Base-by-base conservation (phyloP, 2,797 vertebrate genomes). In the Synanceia verrucosa region DNA sequence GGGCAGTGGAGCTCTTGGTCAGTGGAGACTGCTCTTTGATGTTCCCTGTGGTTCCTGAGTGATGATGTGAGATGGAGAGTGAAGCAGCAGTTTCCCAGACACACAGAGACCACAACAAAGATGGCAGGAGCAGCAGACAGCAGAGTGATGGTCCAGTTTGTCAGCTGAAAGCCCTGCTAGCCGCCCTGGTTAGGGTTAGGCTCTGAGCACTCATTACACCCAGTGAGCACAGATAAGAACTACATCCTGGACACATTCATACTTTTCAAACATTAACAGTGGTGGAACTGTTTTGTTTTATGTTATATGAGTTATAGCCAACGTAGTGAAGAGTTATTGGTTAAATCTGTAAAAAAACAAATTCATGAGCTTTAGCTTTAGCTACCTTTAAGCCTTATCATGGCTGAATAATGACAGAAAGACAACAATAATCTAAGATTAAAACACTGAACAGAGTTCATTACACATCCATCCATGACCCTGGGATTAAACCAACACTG, bases 11-110 rank as follows among this genome's bases (percentile, higher is more conserved):
- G 60, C 65, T 66, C 56, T 50, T 18, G 72, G 78, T 78, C 74
- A 72, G 60, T 37, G 52, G 56, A 82, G 58, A 57, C 65, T 48
- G 8, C 37, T 50, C 82, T 88, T 88, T 88, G 84, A 88, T 81
- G 81, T 80, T 41, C 5, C 3, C 59, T 73, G 77, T 34, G 65
- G 83, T 62, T 80, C 55, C 58, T 66, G 78, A 71, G 61, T 71
- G 81, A 81, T 81, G 77, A 89, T 65, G 80, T 79, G 78, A 75
- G 57, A 72, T 36, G 68, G 33, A 65, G 58, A 63, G 65, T 62
- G 59, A 75, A 69, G 71, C 69, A 63, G 44, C 41, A 53, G 59
- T 73, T 62, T 67, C 39, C 66, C 68, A 70, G 47, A 60, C 37
- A 65, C 67, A 60, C 59, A 18, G 18, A 21, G n/a, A 64, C 79